Evolutionary conservation across 2,888 invertebrate species (phyloP).

Genomic region (Ommatoiulus sabulosus): DNA sequence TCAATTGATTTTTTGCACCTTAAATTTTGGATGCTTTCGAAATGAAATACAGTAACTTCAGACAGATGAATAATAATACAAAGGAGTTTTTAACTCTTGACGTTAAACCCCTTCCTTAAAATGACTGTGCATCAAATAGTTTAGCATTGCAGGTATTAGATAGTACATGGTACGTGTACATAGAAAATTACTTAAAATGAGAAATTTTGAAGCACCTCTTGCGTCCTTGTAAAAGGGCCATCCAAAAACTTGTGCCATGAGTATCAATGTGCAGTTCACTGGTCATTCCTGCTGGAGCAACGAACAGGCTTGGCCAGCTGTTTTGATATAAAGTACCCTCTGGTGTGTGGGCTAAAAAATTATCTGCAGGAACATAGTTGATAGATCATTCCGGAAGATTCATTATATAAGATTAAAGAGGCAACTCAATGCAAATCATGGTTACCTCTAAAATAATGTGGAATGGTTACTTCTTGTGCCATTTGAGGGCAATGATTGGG

Average conservation of each 20-base stretch:
- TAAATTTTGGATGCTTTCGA: too few relatives aligned
- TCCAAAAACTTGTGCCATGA: constrained; percentile 66
- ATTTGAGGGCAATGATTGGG: constrained; percentile 65
- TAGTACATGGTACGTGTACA: too few relatives aligned
- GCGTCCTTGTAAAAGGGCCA: constrained; percentile 61
- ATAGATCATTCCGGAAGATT: background rate
- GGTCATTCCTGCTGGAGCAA: constrained; percentile 64
- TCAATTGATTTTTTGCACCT: too few relatives aligned
- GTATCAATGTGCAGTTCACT: constrained; percentile 66
- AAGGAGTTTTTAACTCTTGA: too few relatives aligned
- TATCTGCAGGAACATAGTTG: constrained; percentile 49
- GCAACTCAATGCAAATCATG: background rate
- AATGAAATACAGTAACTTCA: too few relatives aligned
- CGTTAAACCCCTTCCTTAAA: too few relatives aligned
- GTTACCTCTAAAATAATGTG: constrained; percentile 65
- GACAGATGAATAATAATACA: too few relatives aligned
- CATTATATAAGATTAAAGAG: background rate
- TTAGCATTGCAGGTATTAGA: too few relatives aligned
- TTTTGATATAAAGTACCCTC: constrained; percentile 64
- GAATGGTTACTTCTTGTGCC: constrained; percentile 64
- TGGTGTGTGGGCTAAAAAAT: constrained; percentile 63
- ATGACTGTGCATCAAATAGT: too few relatives aligned
- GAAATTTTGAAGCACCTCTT: constrained; percentile 61
- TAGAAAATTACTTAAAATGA: background rate
- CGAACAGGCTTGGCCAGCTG: constrained; percentile 66